These are phyloP conservation scores for Mus pahari DNA, from an alignment of 2,113 vertebrate species.

Conservation along the genomic window DNA sequence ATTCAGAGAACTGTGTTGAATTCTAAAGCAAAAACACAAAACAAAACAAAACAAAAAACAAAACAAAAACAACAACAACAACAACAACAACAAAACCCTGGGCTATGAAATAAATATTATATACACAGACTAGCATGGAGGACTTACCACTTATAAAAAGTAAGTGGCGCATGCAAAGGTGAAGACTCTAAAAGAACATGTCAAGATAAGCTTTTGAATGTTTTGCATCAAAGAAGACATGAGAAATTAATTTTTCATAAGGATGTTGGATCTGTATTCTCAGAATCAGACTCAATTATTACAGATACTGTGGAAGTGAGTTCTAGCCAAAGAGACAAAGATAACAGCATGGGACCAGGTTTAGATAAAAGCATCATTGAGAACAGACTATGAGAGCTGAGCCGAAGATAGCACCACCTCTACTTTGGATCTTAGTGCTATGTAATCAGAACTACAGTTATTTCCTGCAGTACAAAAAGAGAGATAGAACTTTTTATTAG, in stretches of 20 bases:
- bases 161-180: not conserved
- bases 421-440: not conserved
- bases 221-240: not conserved
- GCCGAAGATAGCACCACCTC: not conserved
- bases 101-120: not conserved
- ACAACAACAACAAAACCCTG: no score
- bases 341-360: not conserved
- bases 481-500: not conserved
- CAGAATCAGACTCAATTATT: not conserved
- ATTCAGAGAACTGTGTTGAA: not conserved
- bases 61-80: no score
- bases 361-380: not conserved
- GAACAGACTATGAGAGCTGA: not conserved
- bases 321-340: not conserved
- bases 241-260: not conserved
- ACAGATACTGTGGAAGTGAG: not conserved
- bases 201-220: not conserved
- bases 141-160: not conserved
- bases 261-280: not conserved
- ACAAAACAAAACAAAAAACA: no score
- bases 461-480: not conserved
- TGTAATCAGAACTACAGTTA: not conserved
- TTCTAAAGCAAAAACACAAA: not conserved
- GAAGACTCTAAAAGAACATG: not conserved
- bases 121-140: not conserved